These are phyloP conservation scores for Todiramphus saurophagus DNA, from an alignment of 2,113 vertebrate species.

Conservation along the genomic window DNA sequence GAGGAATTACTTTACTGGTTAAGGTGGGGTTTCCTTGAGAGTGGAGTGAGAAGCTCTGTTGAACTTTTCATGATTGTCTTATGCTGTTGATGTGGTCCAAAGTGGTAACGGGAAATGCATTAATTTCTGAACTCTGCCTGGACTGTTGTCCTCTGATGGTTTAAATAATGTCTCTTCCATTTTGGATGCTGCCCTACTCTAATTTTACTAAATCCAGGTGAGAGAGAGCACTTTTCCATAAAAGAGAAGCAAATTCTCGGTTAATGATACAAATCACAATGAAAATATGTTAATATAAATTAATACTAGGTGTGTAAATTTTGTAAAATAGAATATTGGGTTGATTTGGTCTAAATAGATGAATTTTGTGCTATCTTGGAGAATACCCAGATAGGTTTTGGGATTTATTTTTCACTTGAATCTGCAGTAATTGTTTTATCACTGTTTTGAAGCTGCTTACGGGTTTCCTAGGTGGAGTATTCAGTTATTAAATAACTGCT, in stretches of 20 bases:
- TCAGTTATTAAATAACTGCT: slow-evolving; percentile 38
- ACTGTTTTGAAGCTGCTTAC: slow-evolving; percentile 57
- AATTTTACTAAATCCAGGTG: neutral
- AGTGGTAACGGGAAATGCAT: neutral
- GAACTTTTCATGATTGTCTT: neutral
- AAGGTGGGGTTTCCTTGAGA: neutral
- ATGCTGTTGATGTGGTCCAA: neutral
- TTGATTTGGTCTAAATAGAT: neutral
- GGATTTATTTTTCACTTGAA: slow-evolving; percentile 37
- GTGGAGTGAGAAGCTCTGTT: neutral
- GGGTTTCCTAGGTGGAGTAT: slow-evolving; percentile 23
- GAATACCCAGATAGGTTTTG: neutral
- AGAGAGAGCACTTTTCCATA: slow-evolving; percentile 30
- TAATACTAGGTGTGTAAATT: neutral
- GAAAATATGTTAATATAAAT: neutral
- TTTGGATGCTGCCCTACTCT: neutral
- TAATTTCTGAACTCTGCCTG: neutral
- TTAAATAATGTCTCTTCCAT: neutral
- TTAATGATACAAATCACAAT: neutral
- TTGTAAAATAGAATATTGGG: slow-evolving; percentile 26
- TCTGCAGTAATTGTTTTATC: slow-evolving; percentile 23
- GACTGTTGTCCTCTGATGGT: neutral
- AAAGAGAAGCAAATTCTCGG: neutral
- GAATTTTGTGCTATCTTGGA: neutral
- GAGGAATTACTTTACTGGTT: neutral